Base-by-base conservation (phyloP, 2,888 invertebrate species). In the Phytoseiulus persimilis region DNA sequence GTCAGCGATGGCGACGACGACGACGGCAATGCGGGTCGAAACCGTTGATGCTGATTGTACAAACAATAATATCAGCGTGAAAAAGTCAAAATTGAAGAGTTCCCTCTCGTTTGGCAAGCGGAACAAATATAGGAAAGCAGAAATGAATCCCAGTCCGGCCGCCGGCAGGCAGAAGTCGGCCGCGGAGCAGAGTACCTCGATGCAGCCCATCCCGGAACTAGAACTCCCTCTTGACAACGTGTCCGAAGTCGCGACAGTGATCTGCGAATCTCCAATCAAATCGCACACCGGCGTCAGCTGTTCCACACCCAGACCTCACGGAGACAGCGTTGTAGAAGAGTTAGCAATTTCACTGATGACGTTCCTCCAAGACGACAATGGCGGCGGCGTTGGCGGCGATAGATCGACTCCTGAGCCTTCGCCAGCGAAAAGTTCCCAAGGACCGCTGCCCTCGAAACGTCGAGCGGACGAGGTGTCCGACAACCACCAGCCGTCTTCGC, bases 211-310 rank as follows among this genome's bases (percentile, higher is more conserved):
- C 31, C 87, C 87, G 32, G 87, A 87, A 87, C 32, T 33, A 6
- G 87, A 87, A 32, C 32, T 87, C n/a, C 11, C 87, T 39, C 39
- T 23, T 11, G 87, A 87, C 87, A 87, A 87, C 45, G 87, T 87
- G n/a, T 87, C 87, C 39, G 87, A 87, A 28, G 87, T 87, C 28
- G 87, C 87, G 39, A 87, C 87, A 14, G 87, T 87, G 31, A 45
- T 87, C 33, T 87, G 87, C 18, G 87, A 87, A 32, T 87, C 87
- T 33, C 87, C 87, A 39, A 45, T 87, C n/a, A 87, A 87, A 32
- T 87, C 87, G 33, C 87, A 87, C 33, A 87, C 87, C n/a, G 65
- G 65, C 65, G 39, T 87, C 39, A 32, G 87, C 32, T 87, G 87
- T 45, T 87, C 87, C 39, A 87, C 87, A 32, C 87, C 87, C 28